Evolutionary conservation across 1,140 invertebrate genomes (phyloP).

Genomic region (Hetaerina americana): DNA sequence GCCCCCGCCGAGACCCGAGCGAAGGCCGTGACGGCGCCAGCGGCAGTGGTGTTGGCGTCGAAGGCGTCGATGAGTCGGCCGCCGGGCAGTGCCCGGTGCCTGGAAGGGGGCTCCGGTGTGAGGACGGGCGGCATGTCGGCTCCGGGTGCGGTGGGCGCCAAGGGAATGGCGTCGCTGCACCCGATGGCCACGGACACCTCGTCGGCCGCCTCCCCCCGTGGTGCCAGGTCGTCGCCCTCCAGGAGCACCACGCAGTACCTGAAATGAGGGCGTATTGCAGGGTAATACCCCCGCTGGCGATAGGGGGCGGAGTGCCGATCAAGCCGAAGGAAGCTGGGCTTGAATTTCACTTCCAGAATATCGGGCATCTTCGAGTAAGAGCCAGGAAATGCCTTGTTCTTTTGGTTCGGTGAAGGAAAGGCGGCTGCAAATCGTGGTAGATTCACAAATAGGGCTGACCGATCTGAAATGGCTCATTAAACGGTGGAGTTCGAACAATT

Average conservation of each 20-base stretch:
- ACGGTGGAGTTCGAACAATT: no score
- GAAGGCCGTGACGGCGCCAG: conserved; percentile 17
- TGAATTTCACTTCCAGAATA: no score
- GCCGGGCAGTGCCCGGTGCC: conserved; percentile 6
- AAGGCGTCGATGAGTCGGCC: conserved; percentile 7
- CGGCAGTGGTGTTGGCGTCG: conserved; percentile 14
- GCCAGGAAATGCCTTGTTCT: no score
- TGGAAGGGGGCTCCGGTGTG: conserved; percentile 4
- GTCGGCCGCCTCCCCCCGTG: conserved; percentile 22
- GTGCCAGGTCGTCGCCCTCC: conserved; percentile 21
- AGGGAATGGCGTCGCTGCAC: conserved; percentile 36
- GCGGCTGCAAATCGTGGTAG: no score
- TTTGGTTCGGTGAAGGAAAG: no score
- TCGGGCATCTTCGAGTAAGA: no score
- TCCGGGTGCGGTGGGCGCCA: conserved; percentile 24
- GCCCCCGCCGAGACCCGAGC: conserved; percentile 18
- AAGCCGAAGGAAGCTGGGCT: no score
- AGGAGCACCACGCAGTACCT: conserved; percentile 39
- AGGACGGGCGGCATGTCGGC: conserved; percentile 7
- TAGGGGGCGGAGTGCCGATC: no score
- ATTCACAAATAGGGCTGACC: no score
- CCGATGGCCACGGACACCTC: conserved; percentile 35
- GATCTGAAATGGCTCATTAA: no score
- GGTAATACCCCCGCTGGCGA: neutral
- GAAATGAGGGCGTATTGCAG: conserved; percentile 25